Conservation (phyloP, 2,888 invertebrate species). For the Heliconius charithonia region DNA sequence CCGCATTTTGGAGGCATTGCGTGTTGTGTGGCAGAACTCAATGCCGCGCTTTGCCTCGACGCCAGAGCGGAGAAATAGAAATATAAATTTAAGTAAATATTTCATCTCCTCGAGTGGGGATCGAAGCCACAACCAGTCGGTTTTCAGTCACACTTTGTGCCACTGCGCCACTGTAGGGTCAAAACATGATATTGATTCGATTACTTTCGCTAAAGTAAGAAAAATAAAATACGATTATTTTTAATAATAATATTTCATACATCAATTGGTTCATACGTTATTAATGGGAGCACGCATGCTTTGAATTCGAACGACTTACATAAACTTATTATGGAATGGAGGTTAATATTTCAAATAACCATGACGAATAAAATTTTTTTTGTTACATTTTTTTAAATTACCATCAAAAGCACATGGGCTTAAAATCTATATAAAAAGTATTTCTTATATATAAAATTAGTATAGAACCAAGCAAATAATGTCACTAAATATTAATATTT, state of each 20-base stretch:
- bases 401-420: not conserved
- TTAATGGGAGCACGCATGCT: slow-evolving; percentile 24
- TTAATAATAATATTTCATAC: not conserved
- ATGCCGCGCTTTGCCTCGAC: too few species aligned
- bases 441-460: not conserved
- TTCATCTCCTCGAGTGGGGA: too few species aligned
- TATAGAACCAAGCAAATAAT: not conserved
- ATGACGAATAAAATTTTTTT: not conserved
- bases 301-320: slow-evolving; percentile 7
- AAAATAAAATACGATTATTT: not conserved
- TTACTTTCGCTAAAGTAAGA: too few species aligned
- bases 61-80: too few species aligned
- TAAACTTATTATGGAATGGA: slow-evolving; percentile 19
- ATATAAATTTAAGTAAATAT: too few species aligned
- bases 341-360: not conserved
- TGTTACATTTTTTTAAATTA: not conserved
- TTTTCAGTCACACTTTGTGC: too few species aligned
- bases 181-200: too few species aligned
- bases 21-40: too few species aligned
- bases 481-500: not conserved
- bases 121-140: too few species aligned
- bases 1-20: too few species aligned
- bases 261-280: not conserved
- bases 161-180: too few species aligned
- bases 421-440: not conserved